Evolutionary conservation across 2,797 vertebrate genomes (phyloP), one percentile per base, ranked within the genome.

Genomic region (Cygnus olor): DNA sequence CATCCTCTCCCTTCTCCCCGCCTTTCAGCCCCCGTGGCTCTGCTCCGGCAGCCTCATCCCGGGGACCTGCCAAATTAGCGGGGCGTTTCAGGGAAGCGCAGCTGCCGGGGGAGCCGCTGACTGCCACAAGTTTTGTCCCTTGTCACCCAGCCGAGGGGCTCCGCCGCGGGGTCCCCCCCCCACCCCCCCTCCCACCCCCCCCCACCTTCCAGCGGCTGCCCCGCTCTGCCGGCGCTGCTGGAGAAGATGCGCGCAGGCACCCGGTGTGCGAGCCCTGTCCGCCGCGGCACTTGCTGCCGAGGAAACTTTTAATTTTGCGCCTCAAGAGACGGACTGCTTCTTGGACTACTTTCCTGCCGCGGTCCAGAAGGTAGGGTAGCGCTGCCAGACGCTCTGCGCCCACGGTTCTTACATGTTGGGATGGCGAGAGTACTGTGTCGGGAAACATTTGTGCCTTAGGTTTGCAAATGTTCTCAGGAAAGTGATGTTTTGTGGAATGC

Each of bases 281-380:
- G 20, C 44, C 34, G 64, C 79, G 66, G 69, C 81, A 34, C 71
- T 69, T n/a, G 28, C 22, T 71, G 80, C 84, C 90, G 54, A 93
- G 92, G 88, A 92, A 97, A 94, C 86, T 95, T 94, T 90, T 70
- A 51, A 92, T 80, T 95, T 74, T 85, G 90, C 79, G 78, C 86
- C 77, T 93, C 86, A 58, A 85, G 92, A 85, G 92, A 71, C 74
- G 47, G 47, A 49, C 60, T 10, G 85, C 90, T 87, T 82, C 93
- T 94, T 80, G 96, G 95, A 96, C 95, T 95, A 79, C 83, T 95
- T 88, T 89, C 80, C 93, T 88, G 8, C 91, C 58, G 94, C 90
- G 85, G 14, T 94, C 80, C 85, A 56, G 54, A 96, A 96, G 96
- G 96, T 96, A 96, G 36, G 85, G 90, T 95, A 93, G 72, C 0